A percentile compares a stretch with the other conserved stretches of the same genome.
phyloP scores from a whole-genome alignment of 1,140 invertebrate genomes.

The Drosophila teissieri region DNA sequence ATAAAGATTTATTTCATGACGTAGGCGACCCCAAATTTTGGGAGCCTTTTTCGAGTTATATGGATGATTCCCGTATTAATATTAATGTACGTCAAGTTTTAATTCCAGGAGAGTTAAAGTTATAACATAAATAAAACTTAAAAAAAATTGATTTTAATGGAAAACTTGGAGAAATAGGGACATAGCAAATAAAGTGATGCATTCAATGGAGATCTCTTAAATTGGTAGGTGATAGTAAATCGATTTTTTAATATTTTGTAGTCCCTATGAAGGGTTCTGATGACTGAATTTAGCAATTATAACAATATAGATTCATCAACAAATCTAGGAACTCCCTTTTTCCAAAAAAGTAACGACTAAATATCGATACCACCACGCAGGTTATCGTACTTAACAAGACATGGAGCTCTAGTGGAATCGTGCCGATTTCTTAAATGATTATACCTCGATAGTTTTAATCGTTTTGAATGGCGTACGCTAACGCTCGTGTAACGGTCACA shows the following conservation, averaged over 20 bases:
- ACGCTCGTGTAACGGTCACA: neutral
- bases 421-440: too few relatives aligned
- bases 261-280: too few relatives aligned
- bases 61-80: conserved; percentile 89
- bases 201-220: too few relatives aligned
- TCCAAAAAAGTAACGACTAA: neutral
- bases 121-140: neutral
- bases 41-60: conserved; percentile 86
- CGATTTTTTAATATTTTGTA: too few relatives aligned
- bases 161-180: too few relatives aligned
- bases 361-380: neutral
- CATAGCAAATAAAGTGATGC: too few relatives aligned
- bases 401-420: neutral
- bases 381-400: neutral
- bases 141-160: too few relatives aligned
- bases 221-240: too few relatives aligned
- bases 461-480: neutral
- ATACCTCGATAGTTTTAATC: neutral
- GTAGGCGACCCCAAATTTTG: conserved; percentile 85
- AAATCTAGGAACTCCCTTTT: neutral
- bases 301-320: neutral
- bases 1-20: conserved; percentile 63
- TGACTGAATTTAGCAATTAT: neutral
- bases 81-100: conserved; percentile 91
- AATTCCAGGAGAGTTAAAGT: conserved; percentile 14